phyloP scores from a whole-genome alignment of 2,113 vertebrate genomes.

The Herpailurus yagouaroundi region DNA sequence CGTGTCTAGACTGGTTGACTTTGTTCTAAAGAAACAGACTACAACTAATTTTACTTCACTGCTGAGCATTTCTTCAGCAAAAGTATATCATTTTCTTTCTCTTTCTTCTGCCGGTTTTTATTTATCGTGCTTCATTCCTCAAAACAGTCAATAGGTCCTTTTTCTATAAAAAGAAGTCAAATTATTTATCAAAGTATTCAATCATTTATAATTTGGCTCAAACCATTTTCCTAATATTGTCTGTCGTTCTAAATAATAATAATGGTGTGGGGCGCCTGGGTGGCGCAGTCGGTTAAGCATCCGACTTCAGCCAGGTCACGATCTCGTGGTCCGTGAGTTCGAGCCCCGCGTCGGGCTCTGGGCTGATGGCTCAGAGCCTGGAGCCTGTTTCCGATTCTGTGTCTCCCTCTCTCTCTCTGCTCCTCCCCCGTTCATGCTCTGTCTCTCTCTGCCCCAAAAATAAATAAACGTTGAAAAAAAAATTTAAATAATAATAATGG shows the following conservation, averaged over 20 bases:
- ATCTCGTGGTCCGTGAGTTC: no score
- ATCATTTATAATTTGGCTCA: background rate
- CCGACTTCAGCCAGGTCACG: no score
- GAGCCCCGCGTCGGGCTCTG: no score
- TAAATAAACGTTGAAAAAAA: no score
- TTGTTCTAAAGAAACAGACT: slow-evolving; percentile 22
- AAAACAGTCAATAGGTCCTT: background rate
- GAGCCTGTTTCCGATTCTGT: no score
- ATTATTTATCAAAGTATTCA: background rate
- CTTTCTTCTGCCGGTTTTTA: slow-evolving; percentile 3
- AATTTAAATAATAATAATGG: slow-evolving; percentile 8
- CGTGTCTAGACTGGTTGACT: slow-evolving; percentile 45
- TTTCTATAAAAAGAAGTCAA: background rate
- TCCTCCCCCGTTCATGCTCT: no score
- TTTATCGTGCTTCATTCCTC: background rate
- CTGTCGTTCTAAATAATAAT: slow-evolving; percentile 8
- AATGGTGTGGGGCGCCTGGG: no score
- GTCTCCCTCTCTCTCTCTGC: no score
- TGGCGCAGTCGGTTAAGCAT: no score
- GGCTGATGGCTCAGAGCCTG: no score
- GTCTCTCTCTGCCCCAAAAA: no score
- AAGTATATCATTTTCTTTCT: slow-evolving; percentile 3
- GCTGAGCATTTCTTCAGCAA: slow-evolving; percentile 5
- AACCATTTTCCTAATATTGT: background rate
- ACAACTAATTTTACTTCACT: slow-evolving; percentile 29